Percentiles rank a stretch among this genome's conserved stretches.
phyloP scores from a whole-genome alignment of 64 coral and sea anemone genomes.

The Montipora foliosa region DNA sequence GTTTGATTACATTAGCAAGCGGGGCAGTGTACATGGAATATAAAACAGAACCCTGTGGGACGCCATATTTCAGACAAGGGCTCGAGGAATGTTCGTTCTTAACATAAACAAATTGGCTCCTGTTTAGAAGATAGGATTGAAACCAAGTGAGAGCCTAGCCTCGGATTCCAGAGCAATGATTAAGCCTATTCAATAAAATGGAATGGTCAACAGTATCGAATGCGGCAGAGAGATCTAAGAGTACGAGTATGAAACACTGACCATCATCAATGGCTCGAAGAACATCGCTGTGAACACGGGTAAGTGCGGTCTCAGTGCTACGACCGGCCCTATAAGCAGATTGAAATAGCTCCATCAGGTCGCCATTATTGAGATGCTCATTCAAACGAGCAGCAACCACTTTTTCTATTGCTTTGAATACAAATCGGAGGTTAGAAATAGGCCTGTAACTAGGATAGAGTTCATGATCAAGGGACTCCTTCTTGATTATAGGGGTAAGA shows the following conservation, averaged over 20 bases:
- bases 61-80: not conserved
- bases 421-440: too few species aligned
- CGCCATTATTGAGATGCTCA: slow-evolving; percentile 9
- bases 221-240: not conserved
- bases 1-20: not conserved
- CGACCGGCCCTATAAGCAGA: not conserved
- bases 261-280: not conserved
- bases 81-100: not conserved
- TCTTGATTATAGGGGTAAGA: not conserved
- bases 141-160: not conserved
- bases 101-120: not conserved
- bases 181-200: too few species aligned
- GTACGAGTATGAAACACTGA: not conserved
- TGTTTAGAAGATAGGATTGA: not conserved
- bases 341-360: slow-evolving; percentile 9
- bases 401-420: slow-evolving; percentile 17
- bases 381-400: slow-evolving; percentile 1
- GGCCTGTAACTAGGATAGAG: not conserved
- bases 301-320: slow-evolving; percentile 17
- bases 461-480: too few species aligned
- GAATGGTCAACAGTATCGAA: not conserved
- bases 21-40: not conserved
- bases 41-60: not conserved
- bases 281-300: not conserved
- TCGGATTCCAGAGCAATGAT: not conserved